phyloP scores from a whole-genome alignment of 2,888 invertebrate species.

The Limnephilus auricula region DNA sequence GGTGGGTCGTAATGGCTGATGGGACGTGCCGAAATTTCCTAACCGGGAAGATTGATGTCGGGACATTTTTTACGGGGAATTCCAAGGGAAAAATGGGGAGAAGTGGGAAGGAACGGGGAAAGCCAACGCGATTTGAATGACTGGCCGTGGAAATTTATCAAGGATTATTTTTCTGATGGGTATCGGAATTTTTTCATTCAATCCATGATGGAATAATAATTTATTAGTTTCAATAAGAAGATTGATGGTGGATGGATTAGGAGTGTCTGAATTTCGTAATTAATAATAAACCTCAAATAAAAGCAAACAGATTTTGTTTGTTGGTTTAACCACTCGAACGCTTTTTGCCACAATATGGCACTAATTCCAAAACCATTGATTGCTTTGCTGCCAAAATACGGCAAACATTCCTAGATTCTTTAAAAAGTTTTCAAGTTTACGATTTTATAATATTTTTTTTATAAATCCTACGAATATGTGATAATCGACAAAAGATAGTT shows the following conservation, averaged over 20 bases:
- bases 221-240: neutral
- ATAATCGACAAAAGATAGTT: no score
- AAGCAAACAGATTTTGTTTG: neutral
- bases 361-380: no score
- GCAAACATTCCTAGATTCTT: no score
- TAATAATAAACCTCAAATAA: neutral
- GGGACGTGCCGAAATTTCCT: slow-evolving; percentile 45
- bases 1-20: slow-evolving; percentile 31
- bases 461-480: no score
- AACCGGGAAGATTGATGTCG: slow-evolving; percentile 30
- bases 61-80: slow-evolving; percentile 28
- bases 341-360: no score
- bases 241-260: neutral
- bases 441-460: no score
- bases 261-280: neutral
- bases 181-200: neutral
- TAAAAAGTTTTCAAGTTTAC: no score
- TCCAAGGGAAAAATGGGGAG: neutral
- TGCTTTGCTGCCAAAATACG: no score
- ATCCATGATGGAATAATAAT: neutral
- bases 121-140: slow-evolving; percentile 34
- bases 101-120: neutral
- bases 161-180: neutral
- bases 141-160: slow-evolving; percentile 33
- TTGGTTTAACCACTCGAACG: no score